These are phyloP conservation scores for Vipera ursinii DNA, from an alignment of 2,797 vertebrate genomes.

Conservation along the genomic window DNA sequence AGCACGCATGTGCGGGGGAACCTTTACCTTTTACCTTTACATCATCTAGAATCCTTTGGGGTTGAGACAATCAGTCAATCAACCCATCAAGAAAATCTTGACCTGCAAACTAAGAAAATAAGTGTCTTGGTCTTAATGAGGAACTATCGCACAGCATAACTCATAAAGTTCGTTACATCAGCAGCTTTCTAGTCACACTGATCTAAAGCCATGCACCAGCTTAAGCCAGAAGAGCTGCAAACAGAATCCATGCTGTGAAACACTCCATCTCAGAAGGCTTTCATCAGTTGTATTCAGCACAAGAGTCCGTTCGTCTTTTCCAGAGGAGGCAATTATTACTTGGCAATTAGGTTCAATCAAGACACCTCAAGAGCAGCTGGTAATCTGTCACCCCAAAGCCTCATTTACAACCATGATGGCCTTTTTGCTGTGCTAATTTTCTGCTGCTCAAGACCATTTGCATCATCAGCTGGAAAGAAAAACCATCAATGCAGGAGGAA, in stretches of 20 bases:
- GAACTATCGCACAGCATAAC: not conserved
- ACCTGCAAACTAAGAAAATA: not conserved
- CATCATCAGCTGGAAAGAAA: conserved; percentile 54
- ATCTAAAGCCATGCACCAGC: not conserved
- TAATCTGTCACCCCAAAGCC: conserved; percentile 57
- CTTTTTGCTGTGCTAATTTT: conserved; percentile 61
- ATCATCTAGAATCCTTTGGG: not conserved
- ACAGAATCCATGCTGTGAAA: not conserved
- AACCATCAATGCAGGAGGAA: conserved; percentile 47
- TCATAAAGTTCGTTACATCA: rapidly evolving
- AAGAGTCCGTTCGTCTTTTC: conserved; percentile 55
- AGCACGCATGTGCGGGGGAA: too few species aligned
- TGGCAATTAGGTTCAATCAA: conserved; percentile 64
- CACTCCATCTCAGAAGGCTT: conserved; percentile 11
- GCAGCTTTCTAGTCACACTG: not conserved
- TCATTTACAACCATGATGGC: conserved; percentile 62
- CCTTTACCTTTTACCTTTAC: too few species aligned
- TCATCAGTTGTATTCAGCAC: conserved; percentile 62
- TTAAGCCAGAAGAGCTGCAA: not conserved
- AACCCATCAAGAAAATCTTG: not conserved
- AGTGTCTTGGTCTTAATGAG: not conserved
- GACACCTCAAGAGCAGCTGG: conserved; percentile 60
- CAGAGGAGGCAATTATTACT: conserved; percentile 63
- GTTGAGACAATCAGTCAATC: not conserved
- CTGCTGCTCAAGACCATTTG: conserved; percentile 47